Percentiles rank a stretch among this genome's conserved stretches.
phyloP scores from a whole-genome alignment of 2,113 vertebrate species.

The Anolis sagrei region DNA sequence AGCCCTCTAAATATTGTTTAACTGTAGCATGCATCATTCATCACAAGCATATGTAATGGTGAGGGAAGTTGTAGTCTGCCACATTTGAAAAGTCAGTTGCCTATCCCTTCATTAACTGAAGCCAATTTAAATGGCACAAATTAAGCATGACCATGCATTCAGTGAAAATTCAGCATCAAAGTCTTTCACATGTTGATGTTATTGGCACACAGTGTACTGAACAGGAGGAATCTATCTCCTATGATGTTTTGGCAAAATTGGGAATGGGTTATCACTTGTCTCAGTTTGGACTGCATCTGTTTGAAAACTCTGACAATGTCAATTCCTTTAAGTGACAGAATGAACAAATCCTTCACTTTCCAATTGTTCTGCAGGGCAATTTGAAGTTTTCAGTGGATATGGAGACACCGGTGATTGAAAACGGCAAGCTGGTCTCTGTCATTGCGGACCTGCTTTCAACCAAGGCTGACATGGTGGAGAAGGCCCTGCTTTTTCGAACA shows the following conservation, averaged over 20 bases:
- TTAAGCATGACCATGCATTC: background rate
- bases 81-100: background rate
- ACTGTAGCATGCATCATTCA: background rate
- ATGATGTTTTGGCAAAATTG: background rate
- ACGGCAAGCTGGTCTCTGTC: slow-evolving; percentile 82
- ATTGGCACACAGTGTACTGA: background rate
- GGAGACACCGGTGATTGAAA: slow-evolving; percentile 90
- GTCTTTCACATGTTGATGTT: background rate
- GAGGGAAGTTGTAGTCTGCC: background rate
- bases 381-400: slow-evolving; percentile 90
- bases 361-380: slow-evolving; percentile 83
- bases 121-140: background rate
- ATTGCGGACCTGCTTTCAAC: slow-evolving; percentile 88
- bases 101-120: background rate
- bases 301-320: background rate
- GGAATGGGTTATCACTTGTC: background rate
- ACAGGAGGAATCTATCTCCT: background rate
- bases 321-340: background rate
- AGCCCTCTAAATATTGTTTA: background rate
- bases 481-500: slow-evolving; percentile 92
- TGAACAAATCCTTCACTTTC: background rate
- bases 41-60: background rate
- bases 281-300: background rate
- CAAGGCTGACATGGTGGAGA: slow-evolving; percentile 89
- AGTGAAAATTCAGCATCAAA: background rate